Evolutionary conservation across 2,888 invertebrate species (phyloP).

Genomic region (Cynaeus angustus): DNA sequence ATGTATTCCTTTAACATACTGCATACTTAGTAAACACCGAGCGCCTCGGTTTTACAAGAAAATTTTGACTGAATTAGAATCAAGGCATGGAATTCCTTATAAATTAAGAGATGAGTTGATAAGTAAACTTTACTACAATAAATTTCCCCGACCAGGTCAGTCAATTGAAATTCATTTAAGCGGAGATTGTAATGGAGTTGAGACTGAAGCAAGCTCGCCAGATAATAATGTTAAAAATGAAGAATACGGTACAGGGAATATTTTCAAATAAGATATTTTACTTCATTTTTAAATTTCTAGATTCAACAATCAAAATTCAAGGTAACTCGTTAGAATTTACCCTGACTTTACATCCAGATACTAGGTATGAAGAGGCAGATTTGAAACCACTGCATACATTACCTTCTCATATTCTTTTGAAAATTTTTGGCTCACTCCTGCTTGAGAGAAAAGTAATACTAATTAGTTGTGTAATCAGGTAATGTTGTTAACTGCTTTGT

Average conservation of each 20-base stretch:
- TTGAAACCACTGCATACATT: slow-evolving; percentile 78
- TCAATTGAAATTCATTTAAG: slow-evolving; percentile 65
- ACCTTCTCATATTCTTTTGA: slow-evolving; percentile 78
- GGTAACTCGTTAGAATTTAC: slow-evolving; percentile 52
- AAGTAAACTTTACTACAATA: slow-evolving; percentile 80
- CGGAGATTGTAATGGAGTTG: not conserved
- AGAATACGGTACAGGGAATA: too few species aligned
- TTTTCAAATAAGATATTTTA: too few species aligned
- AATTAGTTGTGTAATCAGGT: slow-evolving; percentile 82
- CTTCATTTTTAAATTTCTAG: too few species aligned
- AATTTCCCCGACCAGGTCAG: slow-evolving; percentile 82
- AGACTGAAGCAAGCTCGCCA: too few species aligned
- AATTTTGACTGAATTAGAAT: slow-evolving; percentile 83
- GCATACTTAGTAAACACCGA: slow-evolving; percentile 84
- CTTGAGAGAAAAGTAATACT: slow-evolving; percentile 86
- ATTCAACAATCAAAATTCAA: too few species aligned
- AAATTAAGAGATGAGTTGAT: slow-evolving; percentile 79
- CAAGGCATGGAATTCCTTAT: slow-evolving; percentile 82
- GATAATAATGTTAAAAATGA: too few species aligned
- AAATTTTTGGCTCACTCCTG: slow-evolving; percentile 84
- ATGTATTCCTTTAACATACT: slow-evolving; percentile 86
- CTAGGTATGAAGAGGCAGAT: slow-evolving; percentile 80
- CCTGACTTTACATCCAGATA: slow-evolving; percentile 76
- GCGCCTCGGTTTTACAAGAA: slow-evolving; percentile 84
- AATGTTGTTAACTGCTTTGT: slow-evolving; percentile 4